phyloP scores from a whole-genome alignment of 2,888 invertebrate genomes.

The Tryphoninae sp. region DNA sequence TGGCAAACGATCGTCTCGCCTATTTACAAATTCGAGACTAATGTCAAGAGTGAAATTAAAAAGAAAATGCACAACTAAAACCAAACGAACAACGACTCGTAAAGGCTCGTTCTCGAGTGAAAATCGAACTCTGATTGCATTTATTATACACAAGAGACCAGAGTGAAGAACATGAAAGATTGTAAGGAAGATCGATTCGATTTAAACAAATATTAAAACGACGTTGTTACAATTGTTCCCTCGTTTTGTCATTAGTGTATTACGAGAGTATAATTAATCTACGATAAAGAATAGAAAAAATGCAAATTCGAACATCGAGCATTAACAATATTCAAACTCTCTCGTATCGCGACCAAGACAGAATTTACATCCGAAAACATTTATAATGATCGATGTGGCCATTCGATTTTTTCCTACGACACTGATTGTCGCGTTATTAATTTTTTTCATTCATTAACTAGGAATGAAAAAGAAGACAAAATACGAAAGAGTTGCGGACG shows the following conservation, averaged over 20 bases:
- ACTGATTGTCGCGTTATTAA: constrained; percentile 11
- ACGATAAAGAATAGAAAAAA: background rate
- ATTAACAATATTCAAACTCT: constrained; percentile 25
- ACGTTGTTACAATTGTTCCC: constrained; percentile 41
- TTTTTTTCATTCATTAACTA: constrained; percentile 44
- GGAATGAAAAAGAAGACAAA: constrained; percentile 6
- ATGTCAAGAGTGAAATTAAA: background rate
- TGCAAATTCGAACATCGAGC: constrained; percentile 39
- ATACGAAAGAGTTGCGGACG: background rate
- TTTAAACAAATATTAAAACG: constrained; percentile 21
- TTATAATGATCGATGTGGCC: constrained; percentile 29
- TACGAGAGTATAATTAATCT: constrained; percentile 1
- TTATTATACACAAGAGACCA: constrained; percentile 19
- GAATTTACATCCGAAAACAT: constrained; percentile 16
- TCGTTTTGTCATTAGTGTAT: constrained; percentile 41
- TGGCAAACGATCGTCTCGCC: constrained; percentile 8
- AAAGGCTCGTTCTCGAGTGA: constrained; percentile 16
- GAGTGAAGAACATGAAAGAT: constrained; percentile 5
- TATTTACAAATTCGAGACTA: background rate
- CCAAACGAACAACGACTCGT: background rate
- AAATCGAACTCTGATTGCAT: constrained; percentile 42
- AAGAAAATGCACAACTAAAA: background rate
- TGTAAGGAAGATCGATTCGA: constrained; percentile 24
- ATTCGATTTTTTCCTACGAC: constrained; percentile 29
- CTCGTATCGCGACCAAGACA: constrained; percentile 8